Conservation (phyloP, 2,888 invertebrate species). For the Antitype chi region DNA sequence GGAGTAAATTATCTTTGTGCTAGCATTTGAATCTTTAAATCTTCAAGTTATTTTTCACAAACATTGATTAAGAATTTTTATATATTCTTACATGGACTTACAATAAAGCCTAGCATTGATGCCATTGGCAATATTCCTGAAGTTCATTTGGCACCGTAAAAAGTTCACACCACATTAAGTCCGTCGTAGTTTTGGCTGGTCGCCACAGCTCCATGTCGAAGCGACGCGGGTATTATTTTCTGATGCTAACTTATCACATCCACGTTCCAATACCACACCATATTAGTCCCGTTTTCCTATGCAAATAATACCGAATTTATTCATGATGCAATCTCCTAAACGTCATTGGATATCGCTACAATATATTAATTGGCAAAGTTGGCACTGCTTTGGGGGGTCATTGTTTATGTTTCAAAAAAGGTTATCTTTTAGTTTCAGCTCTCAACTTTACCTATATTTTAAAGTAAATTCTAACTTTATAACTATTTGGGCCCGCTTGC, state of each 20-base stretch:
- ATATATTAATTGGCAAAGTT: conserved; percentile 46
- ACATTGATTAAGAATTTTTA: neutral
- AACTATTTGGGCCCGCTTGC: neutral
- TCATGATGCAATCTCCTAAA: conserved; percentile 40
- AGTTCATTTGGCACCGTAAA: conserved; percentile 84
- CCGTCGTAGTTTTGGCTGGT: conserved; percentile 78
- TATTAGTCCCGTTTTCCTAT: conserved; percentile 49
- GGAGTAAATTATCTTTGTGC: neutral
- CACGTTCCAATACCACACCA: conserved; percentile 46
- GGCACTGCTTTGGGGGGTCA: neutral
- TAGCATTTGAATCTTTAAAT: neutral
- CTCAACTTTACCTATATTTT: conserved; percentile 10
- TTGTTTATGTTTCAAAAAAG: conserved; percentile 7
- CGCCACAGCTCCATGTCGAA: conserved; percentile 76
- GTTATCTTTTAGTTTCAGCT: conserved; percentile 9
- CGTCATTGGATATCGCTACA: conserved; percentile 7
- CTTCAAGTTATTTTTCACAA: neutral
- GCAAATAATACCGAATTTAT: conserved; percentile 62
- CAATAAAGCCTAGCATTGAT: conserved; percentile 60
- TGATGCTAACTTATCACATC: conserved; percentile 69
- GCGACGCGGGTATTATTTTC: conserved; percentile 73
- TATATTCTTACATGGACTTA: conserved; percentile 6
- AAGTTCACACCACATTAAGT: conserved; percentile 86
- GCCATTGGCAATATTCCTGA: conserved; percentile 74
- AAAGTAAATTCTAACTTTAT: neutral